These are phyloP conservation scores for Pogonognathellus flavescens DNA, from an alignment of 1,140 invertebrate genomes.

Conservation along the genomic window DNA sequence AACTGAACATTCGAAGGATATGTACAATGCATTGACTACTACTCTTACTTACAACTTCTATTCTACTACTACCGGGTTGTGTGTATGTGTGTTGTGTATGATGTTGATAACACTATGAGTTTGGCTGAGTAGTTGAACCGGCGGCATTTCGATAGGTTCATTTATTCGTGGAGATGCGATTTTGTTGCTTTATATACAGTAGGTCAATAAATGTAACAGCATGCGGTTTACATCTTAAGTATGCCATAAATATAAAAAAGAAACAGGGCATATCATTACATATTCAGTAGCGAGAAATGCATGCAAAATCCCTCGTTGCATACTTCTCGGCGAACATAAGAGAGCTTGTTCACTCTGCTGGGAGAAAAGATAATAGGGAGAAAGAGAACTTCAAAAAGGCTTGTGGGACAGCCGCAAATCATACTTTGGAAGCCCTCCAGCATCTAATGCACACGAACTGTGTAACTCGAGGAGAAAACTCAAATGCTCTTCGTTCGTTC, in stretches of 20 bases:
- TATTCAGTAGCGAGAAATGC: conserved; percentile 50
- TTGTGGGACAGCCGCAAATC: conserved; percentile 55
- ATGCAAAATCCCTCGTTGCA: conserved; percentile 41
- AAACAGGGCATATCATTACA: conserved; percentile 57
- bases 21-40: not conserved
- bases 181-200: conserved; percentile 48
- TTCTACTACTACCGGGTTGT: too few relatives aligned
- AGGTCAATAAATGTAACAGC: conserved; percentile 60
- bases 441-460: conserved; percentile 46
- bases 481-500: not conserved
- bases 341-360: conserved; percentile 16
- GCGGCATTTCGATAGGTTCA: conserved; percentile 48
- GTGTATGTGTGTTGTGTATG: not conserved
- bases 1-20: not conserved
- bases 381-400: conserved; percentile 45
- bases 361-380: conserved; percentile 32
- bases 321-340: not conserved
- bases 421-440: conserved; percentile 59
- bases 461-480: conserved; percentile 22
- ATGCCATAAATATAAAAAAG: conserved; percentile 58
- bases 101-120: conserved; percentile 5
- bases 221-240: conserved; percentile 60
- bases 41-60: too few relatives aligned
- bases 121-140: not conserved
- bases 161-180: conserved; percentile 48